Percentiles rank a stretch among this genome's conserved stretches.
Evolutionary conservation across 1,140 invertebrate species (phyloP).

Genomic region (Plectrocnemia conspersa): DNA sequence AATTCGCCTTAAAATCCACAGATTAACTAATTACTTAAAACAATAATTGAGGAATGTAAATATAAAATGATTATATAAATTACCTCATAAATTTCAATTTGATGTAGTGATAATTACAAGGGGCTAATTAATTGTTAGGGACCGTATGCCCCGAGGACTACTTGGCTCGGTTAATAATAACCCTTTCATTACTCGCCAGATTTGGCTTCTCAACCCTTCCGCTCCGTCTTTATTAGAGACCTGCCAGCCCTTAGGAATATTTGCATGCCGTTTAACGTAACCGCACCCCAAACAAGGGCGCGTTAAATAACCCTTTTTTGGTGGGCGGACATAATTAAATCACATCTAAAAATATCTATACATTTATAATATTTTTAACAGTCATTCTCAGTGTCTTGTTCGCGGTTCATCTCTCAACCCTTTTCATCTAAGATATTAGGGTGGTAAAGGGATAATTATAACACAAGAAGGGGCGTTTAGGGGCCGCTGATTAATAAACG

Average conservation of each 20-base stretch:
- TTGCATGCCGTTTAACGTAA: slow-evolving; percentile 27
- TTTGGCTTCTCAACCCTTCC: slow-evolving; percentile 28
- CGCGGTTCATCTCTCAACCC: slow-evolving; percentile 14
- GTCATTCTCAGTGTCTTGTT: background rate
- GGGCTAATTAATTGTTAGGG: too few relatives aligned
- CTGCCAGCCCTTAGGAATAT: slow-evolving; percentile 24
- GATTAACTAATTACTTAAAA: slow-evolving; percentile 1
- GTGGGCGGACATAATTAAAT: slow-evolving; percentile 32
- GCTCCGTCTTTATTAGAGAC: slow-evolving; percentile 26
- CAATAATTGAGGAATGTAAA: background rate
- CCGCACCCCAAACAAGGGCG: slow-evolving; percentile 11
- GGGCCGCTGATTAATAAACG: slow-evolving; percentile 23
- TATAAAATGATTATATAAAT: too few relatives aligned
- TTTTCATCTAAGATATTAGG: slow-evolving; percentile 11
- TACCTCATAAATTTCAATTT: too few relatives aligned
- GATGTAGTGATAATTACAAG: too few relatives aligned
- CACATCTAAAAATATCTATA: slow-evolving; percentile 2
- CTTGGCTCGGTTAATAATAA: slow-evolving; percentile 13
- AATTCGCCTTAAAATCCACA: too few relatives aligned
- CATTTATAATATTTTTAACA: background rate
- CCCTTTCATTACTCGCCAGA: slow-evolving; percentile 30
- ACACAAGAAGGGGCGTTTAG: slow-evolving; percentile 17
- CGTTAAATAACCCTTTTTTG: slow-evolving; percentile 32
- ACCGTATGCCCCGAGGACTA: background rate
- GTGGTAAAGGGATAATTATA: slow-evolving; percentile 20